Percentiles rank a stretch among this genome's conserved stretches.
Conservation (phyloP, 2,888 invertebrate species). For the Matsumyia berberina region DNA sequence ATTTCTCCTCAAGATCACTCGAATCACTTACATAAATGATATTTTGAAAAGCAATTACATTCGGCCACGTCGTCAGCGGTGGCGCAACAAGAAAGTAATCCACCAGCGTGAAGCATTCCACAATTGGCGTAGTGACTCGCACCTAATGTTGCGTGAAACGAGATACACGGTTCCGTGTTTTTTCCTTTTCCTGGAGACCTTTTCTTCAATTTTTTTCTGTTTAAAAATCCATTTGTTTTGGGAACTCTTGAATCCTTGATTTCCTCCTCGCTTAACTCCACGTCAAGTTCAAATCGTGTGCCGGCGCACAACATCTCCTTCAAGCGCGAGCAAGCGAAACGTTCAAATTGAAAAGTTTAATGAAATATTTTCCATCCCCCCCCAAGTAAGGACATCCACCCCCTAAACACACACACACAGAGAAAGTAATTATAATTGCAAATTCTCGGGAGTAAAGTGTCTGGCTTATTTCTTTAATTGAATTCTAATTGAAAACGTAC, state of each 20-base stretch:
- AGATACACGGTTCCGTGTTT: constrained; percentile 64
- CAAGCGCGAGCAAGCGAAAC: constrained; percentile 8
- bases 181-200: constrained; percentile 14
- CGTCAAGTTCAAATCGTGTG: neutral
- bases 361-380: constrained; percentile 57
- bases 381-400: neutral
- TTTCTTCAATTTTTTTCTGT: constrained; percentile 10
- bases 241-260: constrained; percentile 44
- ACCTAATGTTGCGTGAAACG: constrained; percentile 70
- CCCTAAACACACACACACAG: constrained; percentile 6
- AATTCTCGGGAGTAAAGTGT: constrained; percentile 61
- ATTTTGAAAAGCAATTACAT: too few relatives aligned
- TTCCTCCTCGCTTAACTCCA: neutral
- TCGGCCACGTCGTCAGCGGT: neutral
- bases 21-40: too few relatives aligned
- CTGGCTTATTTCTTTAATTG: constrained; percentile 71
- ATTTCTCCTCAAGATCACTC: too few relatives aligned
- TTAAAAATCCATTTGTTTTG: constrained; percentile 44
- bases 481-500: constrained; percentile 69
- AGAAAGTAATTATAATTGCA: constrained; percentile 67
- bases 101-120: constrained; percentile 45
- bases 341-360: constrained; percentile 63
- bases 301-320: constrained; percentile 18
- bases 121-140: constrained; percentile 32
- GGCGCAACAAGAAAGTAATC: neutral